Conservation (phyloP, 2,888 invertebrate species). For the Macroteleia sp. region DNA sequence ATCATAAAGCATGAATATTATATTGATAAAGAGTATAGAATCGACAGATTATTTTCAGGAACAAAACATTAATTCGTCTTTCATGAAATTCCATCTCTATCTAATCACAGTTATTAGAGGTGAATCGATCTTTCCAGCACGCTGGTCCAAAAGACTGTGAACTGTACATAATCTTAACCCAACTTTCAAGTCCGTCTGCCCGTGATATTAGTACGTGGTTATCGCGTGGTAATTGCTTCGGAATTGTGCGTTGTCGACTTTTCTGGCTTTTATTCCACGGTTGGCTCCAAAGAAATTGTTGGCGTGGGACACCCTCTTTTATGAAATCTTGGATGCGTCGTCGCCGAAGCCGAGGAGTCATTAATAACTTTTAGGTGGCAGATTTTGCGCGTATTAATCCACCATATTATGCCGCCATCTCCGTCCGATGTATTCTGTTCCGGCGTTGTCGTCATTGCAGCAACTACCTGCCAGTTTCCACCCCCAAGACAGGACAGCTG, state of each 20-base stretch:
- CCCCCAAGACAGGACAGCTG: constrained; percentile 78
- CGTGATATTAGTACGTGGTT: constrained; percentile 49
- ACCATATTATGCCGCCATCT: constrained; percentile 80
- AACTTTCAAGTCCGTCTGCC: constrained; percentile 41
- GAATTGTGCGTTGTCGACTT: constrained; percentile 68
- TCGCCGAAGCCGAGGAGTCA: constrained; percentile 76
- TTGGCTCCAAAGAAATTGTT: constrained; percentile 50
- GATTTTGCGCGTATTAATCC: constrained; percentile 84
- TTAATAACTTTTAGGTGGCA: constrained; percentile 84
- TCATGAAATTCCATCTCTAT: not conserved
- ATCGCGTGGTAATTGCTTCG: constrained; percentile 52
- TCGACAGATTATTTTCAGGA: too few species aligned
- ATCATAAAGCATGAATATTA: too few species aligned
- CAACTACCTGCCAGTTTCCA: constrained; percentile 69
- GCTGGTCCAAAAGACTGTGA: constrained; percentile 38
- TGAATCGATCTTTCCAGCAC: constrained; percentile 34
- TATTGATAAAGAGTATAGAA: too few species aligned
- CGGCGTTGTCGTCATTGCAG: constrained; percentile 70
- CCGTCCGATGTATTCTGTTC: constrained; percentile 70
- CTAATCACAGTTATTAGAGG: constrained; percentile 14
- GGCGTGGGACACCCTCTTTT: constrained; percentile 71
- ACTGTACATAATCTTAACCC: constrained; percentile 8
- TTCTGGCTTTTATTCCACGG: constrained; percentile 67
- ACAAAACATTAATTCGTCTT: constrained; percentile 18
- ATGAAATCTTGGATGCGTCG: constrained; percentile 83